Conservation (phyloP, 2,888 invertebrate species). For the Melinopterus prodromus region DNA sequence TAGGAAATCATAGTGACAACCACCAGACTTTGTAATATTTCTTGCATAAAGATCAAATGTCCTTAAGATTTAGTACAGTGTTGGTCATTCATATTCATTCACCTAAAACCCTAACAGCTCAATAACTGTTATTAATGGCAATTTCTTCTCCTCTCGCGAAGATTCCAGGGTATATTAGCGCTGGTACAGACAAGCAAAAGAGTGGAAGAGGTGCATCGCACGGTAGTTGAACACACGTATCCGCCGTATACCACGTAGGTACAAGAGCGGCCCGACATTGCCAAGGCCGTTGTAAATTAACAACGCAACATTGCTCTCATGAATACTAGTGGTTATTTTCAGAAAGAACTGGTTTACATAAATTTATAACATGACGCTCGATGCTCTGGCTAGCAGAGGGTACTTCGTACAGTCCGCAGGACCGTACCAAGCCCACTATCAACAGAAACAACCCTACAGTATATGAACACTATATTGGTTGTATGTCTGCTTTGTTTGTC, state of each 20-base stretch:
- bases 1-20: too few relatives aligned
- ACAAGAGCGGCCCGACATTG: constrained; percentile 46
- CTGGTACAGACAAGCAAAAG: neutral
- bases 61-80: too few relatives aligned
- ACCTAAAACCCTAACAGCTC: too few relatives aligned
- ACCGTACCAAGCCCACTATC: neutral
- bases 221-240: constrained; percentile 20
- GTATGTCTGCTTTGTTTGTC: too few relatives aligned
- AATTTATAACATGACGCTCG: constrained; percentile 34
- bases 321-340: constrained; percentile 31
- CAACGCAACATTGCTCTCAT: constrained; percentile 43
- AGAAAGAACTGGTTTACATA: constrained; percentile 35
- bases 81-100: too few relatives aligned
- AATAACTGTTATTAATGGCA: neutral
- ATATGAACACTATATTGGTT: neutral
- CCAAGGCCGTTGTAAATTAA: constrained; percentile 50
- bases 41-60: too few relatives aligned
- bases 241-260: neutral
- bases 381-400: constrained; percentile 14
- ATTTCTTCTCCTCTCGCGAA: constrained; percentile 8
- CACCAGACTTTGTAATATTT: too few relatives aligned
- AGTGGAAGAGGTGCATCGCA: neutral
- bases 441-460: neutral
- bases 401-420: neutral
- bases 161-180: constrained; percentile 15